These are phyloP conservation scores for Ciconia nigra DNA, from an alignment of 2,797 vertebrate genomes.

Conservation along the genomic window DNA sequence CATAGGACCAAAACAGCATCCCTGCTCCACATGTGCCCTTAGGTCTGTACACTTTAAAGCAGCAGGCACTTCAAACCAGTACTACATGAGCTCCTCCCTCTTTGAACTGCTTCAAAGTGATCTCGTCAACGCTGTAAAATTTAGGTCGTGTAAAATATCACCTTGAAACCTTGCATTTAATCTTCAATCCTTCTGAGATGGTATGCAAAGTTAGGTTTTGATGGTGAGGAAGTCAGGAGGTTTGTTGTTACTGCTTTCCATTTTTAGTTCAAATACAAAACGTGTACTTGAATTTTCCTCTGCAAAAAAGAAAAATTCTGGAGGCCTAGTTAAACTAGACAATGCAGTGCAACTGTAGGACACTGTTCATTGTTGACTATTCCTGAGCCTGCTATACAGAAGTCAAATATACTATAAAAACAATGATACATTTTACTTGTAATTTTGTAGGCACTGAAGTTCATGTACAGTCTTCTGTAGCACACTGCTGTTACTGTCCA, in stretches of 20 bases:
- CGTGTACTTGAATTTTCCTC: not conserved
- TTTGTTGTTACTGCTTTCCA: not conserved
- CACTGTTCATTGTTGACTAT: not conserved
- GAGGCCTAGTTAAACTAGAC: not conserved
- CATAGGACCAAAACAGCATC: not conserved
- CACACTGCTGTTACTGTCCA: not conserved
- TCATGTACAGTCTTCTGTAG: not conserved
- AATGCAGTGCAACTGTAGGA: not conserved
- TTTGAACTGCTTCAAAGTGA: not conserved
- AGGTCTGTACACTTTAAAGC: not conserved
- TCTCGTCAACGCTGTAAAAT: not conserved
- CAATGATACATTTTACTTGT: not conserved
- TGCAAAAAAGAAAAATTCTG: not conserved
- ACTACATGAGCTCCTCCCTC: not conserved
- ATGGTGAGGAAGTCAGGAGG: not conserved
- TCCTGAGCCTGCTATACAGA: not conserved
- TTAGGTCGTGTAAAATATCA: not conserved
- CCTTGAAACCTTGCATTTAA: not conserved
- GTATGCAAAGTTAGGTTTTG: not conserved
- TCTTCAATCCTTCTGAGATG: not conserved
- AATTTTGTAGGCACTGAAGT: not conserved
- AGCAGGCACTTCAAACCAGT: not conserved
- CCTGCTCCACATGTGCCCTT: accelerated
- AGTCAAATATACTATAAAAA: not conserved
- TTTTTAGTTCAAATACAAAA: not conserved